Evolutionary conservation across 2,888 invertebrate species (phyloP).

Genomic region (Caenorhabditis virilis): DNA sequence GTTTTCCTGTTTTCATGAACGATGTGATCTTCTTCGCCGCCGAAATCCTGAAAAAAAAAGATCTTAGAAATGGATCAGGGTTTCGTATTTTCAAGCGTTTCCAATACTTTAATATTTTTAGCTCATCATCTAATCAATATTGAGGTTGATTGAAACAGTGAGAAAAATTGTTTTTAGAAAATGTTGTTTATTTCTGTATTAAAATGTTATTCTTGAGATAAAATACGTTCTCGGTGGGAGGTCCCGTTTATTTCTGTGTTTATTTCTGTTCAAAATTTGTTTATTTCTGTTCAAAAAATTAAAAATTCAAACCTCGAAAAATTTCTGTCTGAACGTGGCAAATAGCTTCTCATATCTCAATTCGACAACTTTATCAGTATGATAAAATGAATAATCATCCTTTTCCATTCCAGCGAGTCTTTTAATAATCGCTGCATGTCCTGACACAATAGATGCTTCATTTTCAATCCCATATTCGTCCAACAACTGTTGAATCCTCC

Average conservation of each 20-base stretch:
- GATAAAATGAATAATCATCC: constrained; percentile 63
- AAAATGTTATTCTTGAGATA: too few species aligned
- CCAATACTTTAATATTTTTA: too few species aligned
- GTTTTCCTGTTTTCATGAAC: constrained; percentile 12
- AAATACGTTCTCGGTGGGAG: too few species aligned
- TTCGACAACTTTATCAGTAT: constrained; percentile 63
- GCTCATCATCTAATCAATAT: too few species aligned
- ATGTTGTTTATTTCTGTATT: too few species aligned
- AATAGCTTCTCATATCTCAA: constrained; percentile 54
- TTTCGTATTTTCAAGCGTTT: neutral
- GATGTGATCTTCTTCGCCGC: constrained; percentile 41
- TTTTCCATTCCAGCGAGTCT: constrained; percentile 56
- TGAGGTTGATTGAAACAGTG: too few species aligned
- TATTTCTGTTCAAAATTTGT: constrained; percentile 7
- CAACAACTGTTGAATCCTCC: constrained; percentile 53
- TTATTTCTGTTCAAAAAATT: neutral
- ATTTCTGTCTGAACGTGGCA: constrained; percentile 44
- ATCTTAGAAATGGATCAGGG: too few species aligned
- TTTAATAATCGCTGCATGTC: constrained; percentile 38
- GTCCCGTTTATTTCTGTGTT: too few species aligned
- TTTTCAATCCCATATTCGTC: constrained; percentile 62
- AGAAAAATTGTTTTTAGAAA: too few species aligned
- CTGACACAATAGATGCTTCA: constrained; percentile 59
- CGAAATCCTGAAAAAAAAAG: constrained; percentile 45
- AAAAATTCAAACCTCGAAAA: constrained; percentile 48